Conservation (phyloP, 2,113 vertebrate species). For the Dipodomys spectabilis region DNA sequence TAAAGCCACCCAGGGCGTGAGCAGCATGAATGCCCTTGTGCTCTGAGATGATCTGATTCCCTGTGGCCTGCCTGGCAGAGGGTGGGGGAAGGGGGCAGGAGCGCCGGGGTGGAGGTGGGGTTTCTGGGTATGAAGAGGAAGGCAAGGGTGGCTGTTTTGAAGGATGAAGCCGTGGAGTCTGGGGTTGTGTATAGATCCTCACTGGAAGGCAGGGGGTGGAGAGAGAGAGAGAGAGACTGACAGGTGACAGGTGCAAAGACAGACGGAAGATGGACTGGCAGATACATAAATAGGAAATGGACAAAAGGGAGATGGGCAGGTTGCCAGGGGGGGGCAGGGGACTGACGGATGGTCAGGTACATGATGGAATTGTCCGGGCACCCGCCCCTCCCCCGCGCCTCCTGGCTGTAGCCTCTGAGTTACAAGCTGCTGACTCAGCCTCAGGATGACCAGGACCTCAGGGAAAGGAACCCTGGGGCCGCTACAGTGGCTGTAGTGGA, state of each 20-base stretch:
- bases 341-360: background rate
- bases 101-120: background rate
- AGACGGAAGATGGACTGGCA: background rate
- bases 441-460: too few species aligned
- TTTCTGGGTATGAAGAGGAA: background rate
- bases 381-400: background rate
- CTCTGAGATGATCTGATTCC: too few species aligned
- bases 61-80: too few species aligned
- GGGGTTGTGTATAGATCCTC: accelerated
- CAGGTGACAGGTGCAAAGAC: slow-evolving; percentile 3
- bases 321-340: background rate
- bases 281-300: slow-evolving; percentile 21
- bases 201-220: background rate
- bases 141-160: background rate
- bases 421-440: background rate
- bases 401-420: background rate
- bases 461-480: too few species aligned
- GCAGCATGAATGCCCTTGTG: too few species aligned
- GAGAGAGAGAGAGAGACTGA: background rate
- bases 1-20: too few species aligned
- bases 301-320: background rate
- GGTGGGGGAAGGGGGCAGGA: background rate
- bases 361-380: background rate
- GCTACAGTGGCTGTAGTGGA: too few species aligned
- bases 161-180: background rate